Evolutionary conservation across 2,797 vertebrate species (phyloP), one percentile per base, ranked within the genome.

Genomic region (Onychomys leucogaster): DNA sequence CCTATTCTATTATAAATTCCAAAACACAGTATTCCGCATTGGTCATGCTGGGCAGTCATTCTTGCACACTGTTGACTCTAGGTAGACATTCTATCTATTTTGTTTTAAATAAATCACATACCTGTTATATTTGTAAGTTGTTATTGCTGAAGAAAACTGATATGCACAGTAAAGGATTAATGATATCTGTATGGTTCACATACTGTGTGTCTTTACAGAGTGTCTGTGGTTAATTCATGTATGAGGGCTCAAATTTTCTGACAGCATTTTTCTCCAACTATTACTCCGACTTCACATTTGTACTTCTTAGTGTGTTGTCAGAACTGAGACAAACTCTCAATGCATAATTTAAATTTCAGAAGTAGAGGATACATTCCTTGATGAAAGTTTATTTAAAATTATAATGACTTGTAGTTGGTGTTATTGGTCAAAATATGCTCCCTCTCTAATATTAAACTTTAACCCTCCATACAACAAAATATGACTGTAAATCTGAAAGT

Each of bases 331-430:
- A 94, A 80, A 27, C 1, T 34, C 5, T 19, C 7, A 76, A 2
- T 46, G 77, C 49, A 67, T 71, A 89, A 96, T 75, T 95, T 94
- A 82, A 88, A 77, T 12, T 87, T 76, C 59, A 73, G 25, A 81
- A 34, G 12, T 37, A 14, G 11, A 14, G 10, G 43, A 10, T 78
- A 2, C 0, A n/a, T 59, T 65, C 86, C 83, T 7, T 13, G 32
- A n/a, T 89, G 17, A 14, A 86, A 83, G 5, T 76, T 6, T 59
- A 13, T 61, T 88, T 14, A 89, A 89, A 93, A 41, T 93, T 80
- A 61, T 57, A 85, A 55, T 84, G 52, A 83, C 6, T 91, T 43
- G 43, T 16, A 82, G 14, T 73, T 80, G 55, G 4, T 59, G 17
- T 57, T 81, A 41, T 16, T 4, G 1, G 0, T 61, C 83, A 29